phyloP scores from a whole-genome alignment of 1,140 invertebrate species.

The Plodia interpunctella region DNA sequence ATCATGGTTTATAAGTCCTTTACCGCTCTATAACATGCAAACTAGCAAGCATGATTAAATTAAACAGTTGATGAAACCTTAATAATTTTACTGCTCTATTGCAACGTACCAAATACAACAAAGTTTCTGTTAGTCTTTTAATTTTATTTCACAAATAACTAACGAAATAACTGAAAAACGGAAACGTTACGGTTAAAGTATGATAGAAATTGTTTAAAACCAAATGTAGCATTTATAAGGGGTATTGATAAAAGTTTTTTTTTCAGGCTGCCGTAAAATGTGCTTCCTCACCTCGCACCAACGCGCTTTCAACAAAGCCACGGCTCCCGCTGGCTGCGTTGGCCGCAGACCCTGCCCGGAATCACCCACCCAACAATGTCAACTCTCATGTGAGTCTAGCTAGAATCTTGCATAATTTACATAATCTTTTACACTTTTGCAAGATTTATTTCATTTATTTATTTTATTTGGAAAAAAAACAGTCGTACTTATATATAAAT shows the following conservation, averaged over 20 bases:
- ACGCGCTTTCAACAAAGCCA: constrained; percentile 66
- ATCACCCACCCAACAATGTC: constrained; percentile 64
- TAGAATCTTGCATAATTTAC: neutral
- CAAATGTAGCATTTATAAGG: too few relatives aligned
- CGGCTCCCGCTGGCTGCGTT: constrained; percentile 60
- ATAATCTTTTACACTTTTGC: neutral
- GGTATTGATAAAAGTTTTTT: too few relatives aligned
- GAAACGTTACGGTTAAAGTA: too few relatives aligned
- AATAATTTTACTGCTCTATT: too few relatives aligned
- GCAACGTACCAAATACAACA: constrained; percentile 29
- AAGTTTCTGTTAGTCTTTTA: too few relatives aligned
- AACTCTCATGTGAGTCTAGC: constrained; percentile 64
- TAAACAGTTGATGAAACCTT: constrained; percentile 30
- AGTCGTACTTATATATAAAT: too few relatives aligned
- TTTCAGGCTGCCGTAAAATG: constrained; percentile 69
- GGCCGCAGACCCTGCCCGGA: constrained; percentile 54
- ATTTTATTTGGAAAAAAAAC: too few relatives aligned
- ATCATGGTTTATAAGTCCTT: constrained; percentile 18
- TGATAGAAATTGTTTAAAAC: too few relatives aligned
- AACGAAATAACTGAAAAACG: too few relatives aligned
- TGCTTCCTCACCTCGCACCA: constrained; percentile 68
- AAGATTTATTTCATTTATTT: too few relatives aligned
- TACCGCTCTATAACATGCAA: constrained; percentile 21
- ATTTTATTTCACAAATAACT: too few relatives aligned
- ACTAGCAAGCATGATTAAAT: constrained; percentile 24